Percentiles rank a stretch among this genome's conserved stretches.
These are phyloP conservation scores for Formica aserva DNA, from an alignment of 2,888 invertebrate species.

Conservation along the genomic window DNA sequence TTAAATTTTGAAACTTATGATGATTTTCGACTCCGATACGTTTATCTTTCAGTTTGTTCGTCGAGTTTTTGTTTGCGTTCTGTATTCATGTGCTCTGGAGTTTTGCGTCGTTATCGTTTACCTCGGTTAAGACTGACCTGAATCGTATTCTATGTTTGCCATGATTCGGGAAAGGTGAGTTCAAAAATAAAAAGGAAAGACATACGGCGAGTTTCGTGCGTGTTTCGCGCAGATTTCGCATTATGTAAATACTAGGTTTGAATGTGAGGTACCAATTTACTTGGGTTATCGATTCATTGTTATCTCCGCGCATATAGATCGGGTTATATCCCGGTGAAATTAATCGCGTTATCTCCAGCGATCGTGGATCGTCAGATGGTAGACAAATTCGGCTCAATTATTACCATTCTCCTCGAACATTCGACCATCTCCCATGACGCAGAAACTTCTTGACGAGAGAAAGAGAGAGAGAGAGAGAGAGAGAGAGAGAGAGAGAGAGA, in stretches of 20 bases:
- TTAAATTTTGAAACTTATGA: not conserved
- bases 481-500: not conserved
- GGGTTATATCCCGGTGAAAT: constrained; percentile 16
- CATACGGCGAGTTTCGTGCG: not conserved
- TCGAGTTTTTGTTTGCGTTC: not conserved
- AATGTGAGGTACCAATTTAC: constrained; percentile 10
- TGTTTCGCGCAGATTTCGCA: not conserved
- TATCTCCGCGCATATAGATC: constrained; percentile 22
- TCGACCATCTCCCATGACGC: constrained; percentile 1
- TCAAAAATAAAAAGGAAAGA: not conserved
- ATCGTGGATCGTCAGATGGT: constrained; percentile 25
- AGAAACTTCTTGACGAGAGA: constrained; percentile 23
- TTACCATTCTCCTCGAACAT: constrained; percentile 5
- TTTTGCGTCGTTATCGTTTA: not conserved
- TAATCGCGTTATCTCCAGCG: constrained; percentile 17
- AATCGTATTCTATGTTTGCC: not conserved
- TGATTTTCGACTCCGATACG: not conserved
- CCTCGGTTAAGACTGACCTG: not conserved
- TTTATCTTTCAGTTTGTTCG: not conserved
- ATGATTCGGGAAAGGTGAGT: not conserved
- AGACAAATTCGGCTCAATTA: constrained; percentile 18
- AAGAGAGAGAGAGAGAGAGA: not conserved
- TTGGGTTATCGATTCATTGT: constrained; percentile 11
- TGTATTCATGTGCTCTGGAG: not conserved
- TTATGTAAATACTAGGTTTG: not conserved